These are phyloP conservation scores for Neoscelio sp. DNA, from an alignment of 2,888 invertebrate genomes.

Conservation along the genomic window DNA sequence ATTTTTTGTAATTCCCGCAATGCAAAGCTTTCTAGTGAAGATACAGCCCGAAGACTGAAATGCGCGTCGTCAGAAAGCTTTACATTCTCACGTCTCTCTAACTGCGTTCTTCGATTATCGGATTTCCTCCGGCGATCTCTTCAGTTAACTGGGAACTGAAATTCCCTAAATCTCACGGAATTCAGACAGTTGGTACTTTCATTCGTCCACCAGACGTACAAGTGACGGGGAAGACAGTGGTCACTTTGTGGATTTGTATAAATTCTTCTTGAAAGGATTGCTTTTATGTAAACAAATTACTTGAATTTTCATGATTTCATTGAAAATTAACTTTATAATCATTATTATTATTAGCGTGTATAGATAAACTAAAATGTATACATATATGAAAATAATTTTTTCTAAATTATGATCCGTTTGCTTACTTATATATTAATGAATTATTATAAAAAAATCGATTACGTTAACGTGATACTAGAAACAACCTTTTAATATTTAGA, in stretches of 20 bases:
- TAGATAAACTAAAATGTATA: too few species aligned
- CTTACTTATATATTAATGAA: too few species aligned
- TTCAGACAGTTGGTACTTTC: conserved; percentile 9
- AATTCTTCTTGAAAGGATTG: too few species aligned
- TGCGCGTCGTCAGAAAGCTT: conserved; percentile 22
- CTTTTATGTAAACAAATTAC: too few species aligned
- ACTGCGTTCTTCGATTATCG: conserved; percentile 40
- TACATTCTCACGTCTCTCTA: conserved; percentile 17
- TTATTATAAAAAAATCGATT: too few species aligned
- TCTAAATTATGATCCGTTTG: too few species aligned
- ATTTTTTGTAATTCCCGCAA: conserved; percentile 1
- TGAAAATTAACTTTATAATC: too few species aligned
- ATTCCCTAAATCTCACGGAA: conserved; percentile 26
- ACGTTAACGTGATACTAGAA: too few species aligned
- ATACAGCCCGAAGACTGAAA: conserved; percentile 10
- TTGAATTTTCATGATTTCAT: too few species aligned
- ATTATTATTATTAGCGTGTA: too few species aligned
- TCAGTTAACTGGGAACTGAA: conserved; percentile 17
- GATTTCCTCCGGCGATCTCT: conserved; percentile 38
- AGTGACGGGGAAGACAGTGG: not conserved
- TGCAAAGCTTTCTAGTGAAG: conserved; percentile 4
- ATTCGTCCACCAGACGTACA: conserved; percentile 2
- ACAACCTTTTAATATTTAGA: too few species aligned
- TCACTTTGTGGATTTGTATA: conserved; percentile 1
- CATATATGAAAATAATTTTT: too few species aligned